These are phyloP conservation scores for Sebastes hubbsi DNA, from an alignment of 2,797 vertebrate genomes.

Conservation along the genomic window DNA sequence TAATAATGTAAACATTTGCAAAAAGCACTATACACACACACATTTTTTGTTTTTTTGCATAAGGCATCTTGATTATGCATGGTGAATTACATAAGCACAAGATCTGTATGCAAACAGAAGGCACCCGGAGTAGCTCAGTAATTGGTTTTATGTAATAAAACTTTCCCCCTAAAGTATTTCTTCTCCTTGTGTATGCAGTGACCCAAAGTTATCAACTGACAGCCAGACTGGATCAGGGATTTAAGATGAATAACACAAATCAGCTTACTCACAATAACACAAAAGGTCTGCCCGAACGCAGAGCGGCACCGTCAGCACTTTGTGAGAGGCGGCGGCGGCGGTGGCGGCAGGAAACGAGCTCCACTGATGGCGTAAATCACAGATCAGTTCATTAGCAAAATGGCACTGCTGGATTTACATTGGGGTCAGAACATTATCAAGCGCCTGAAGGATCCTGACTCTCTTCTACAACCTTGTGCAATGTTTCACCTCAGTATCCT, in stretches of 20 bases:
- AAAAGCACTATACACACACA: not conserved
- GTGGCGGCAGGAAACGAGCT: slow-evolving; percentile 55
- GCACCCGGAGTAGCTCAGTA: slow-evolving; percentile 23
- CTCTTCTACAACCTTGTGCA: slow-evolving; percentile 62
- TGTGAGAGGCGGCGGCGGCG: slow-evolving; percentile 14
- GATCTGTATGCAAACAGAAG: slow-evolving; percentile 25
- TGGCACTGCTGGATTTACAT: slow-evolving; percentile 75
- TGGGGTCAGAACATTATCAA: slow-evolving; percentile 68
- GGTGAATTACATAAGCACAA: slow-evolving; percentile 31
- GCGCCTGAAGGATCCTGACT: slow-evolving; percentile 57
- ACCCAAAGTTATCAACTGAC: slow-evolving; percentile 61
- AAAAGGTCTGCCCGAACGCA: slow-evolving; percentile 49
- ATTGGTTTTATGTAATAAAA: slow-evolving; percentile 53
- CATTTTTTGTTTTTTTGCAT: not conserved
- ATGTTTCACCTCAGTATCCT: slow-evolving; percentile 45
- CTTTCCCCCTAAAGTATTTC: slow-evolving; percentile 12
- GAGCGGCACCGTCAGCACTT: slow-evolving; percentile 64
- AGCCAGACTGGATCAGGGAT: slow-evolving; percentile 61
- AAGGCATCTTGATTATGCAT: slow-evolving; percentile 17
- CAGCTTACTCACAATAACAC: slow-evolving; percentile 65
- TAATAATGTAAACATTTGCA: not conserved
- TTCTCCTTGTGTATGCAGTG: slow-evolving; percentile 33
- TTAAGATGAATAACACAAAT: slow-evolving; percentile 70
- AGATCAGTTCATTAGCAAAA: slow-evolving; percentile 78
- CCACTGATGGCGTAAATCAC: slow-evolving; percentile 71